Conservation (phyloP, 2,113 vertebrate species). For the Merops nubicus region DNA sequence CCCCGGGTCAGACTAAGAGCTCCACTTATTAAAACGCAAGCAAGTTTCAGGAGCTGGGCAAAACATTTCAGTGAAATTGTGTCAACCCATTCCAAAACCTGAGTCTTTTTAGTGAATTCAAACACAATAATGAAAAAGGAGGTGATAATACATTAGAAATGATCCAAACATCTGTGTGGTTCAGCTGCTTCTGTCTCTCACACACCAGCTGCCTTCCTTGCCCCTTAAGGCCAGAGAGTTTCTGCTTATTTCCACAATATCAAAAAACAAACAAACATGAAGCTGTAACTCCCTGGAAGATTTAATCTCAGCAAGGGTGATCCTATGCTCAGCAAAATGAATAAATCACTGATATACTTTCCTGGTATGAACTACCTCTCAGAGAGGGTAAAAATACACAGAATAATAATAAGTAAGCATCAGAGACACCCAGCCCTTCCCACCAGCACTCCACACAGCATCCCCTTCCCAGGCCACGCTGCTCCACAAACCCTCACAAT, state of each 20-base stretch:
- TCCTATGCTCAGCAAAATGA: neutral
- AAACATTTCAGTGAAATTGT: neutral
- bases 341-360: neutral
- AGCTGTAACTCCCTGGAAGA: neutral
- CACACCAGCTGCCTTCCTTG: neutral
- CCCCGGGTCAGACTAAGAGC: neutral
- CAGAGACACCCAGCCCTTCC: neutral
- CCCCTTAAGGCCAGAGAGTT: neutral
- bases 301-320: neutral
- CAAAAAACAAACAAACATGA: neutral
- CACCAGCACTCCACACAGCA: accelerated
- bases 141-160: neutral
- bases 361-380: neutral
- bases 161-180: neutral
- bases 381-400: neutral
- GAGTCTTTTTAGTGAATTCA: neutral
- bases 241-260: neutral
- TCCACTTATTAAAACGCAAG: neutral
- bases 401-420: neutral
- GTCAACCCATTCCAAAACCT: neutral
- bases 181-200: neutral
- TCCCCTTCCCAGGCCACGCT: neutral
- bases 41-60: neutral
- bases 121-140: neutral
- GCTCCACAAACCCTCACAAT: neutral